Evolutionary conservation across 2,113 vertebrate species (phyloP), one percentile per base, ranked within the genome.

Genomic region (Sigmodon hispidus): DNA sequence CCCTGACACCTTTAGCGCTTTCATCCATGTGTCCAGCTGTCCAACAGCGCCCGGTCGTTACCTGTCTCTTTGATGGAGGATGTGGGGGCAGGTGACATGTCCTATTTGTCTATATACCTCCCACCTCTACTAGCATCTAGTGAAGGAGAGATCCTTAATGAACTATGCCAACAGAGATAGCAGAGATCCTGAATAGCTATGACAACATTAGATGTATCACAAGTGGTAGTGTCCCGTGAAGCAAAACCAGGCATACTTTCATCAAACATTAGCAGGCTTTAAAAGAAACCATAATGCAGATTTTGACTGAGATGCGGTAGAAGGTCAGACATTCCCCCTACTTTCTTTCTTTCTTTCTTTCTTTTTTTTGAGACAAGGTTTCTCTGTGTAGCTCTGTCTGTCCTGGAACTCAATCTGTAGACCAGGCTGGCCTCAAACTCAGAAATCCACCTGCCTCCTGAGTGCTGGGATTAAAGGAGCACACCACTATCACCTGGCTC

Each of bases 261-360:
- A 77, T 0, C 59, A 85, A 96, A 93, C 70, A 87, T 80, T 36
- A 81, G 24, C 34, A 22, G 34, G 29, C 65, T 80, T 94, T 72
- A 87, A 52, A 59, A 31, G 34, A 16, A 52, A n/a, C 19, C 36
- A 40, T 83, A 75, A n/a, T 31, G 17, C 43, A 43, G 57, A 73
- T 63, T 96, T 96, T 85, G 48, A 76, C 4, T 73, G 16, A 95
- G 43, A 81, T 2, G 7, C 75, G 85, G 6, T 61, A 65, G 76
- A 26, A 89, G 9, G 34, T 50, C 86, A 67, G 31, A 48, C 3
- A 48, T 87, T 94, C 91, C 91, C 29, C 15, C 17, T 57, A 12
- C 52, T 55, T 55, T 55, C 52, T 55, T 55, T 55, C 52, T 55
- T n/a, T n/a, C n/a, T n/a, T n/a, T n/a, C n/a, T n/a, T 55, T 15